Conservation (phyloP, 2,797 vertebrate genomes). For the Denticeps clupeoides region DNA sequence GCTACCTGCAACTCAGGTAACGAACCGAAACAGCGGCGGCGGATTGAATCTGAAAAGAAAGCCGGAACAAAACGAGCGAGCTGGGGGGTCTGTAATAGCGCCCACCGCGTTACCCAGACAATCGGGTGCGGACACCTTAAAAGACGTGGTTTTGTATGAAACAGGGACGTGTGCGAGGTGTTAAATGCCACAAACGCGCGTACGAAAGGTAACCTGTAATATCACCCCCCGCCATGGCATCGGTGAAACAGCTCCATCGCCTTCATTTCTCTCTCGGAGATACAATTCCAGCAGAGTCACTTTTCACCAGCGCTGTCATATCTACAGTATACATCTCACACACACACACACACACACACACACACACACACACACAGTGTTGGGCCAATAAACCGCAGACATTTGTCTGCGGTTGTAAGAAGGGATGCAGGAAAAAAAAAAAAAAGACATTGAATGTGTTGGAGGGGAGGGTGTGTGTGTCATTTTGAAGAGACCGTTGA, state of each 20-base stretch:
- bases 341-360: no score
- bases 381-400: no score
- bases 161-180: slow-evolving; percentile 1
- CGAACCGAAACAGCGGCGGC: slow-evolving; percentile 66
- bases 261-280: slow-evolving; percentile 34
- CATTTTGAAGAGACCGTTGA: no score
- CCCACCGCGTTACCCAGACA: slow-evolving; percentile 46
- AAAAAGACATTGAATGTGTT: no score
- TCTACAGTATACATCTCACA: slow-evolving; percentile 29
- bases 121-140: slow-evolving; percentile 13
- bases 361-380: no score
- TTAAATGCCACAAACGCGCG: slow-evolving; percentile 10
- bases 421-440: no score
- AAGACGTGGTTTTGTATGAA: slow-evolving; percentile 11
- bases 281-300: slow-evolving; percentile 44
- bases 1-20: slow-evolving; percentile 54
- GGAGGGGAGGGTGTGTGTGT: no score
- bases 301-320: slow-evolving; percentile 46
- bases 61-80: slow-evolving; percentile 54
- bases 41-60: slow-evolving; percentile 73
- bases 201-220: no score
- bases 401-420: no score
- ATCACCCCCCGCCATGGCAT: no score
- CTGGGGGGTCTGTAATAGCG: slow-evolving; percentile 49
- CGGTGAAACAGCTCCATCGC: slow-evolving; percentile 47